phyloP scores from a whole-genome alignment of 2,797 vertebrate species.

The Sebastes trivittatus region DNA sequence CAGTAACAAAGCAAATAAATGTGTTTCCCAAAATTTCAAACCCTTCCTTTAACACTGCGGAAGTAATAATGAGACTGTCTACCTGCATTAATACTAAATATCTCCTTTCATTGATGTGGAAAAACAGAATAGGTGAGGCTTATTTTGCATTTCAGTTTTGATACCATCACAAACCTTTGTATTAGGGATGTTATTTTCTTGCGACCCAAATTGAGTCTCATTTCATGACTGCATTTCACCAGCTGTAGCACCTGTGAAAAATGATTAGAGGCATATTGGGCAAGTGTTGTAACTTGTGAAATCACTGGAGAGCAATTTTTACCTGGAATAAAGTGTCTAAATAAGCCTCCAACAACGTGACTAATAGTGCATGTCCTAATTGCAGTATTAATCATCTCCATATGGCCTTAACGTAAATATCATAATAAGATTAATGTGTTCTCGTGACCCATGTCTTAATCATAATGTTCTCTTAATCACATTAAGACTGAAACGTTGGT shows the following conservation, averaged over 20 bases:
- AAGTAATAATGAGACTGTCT: neutral
- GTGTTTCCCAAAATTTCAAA: neutral
- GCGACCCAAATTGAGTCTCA: neutral
- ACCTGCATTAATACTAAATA: neutral
- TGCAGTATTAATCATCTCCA: conserved; percentile 33
- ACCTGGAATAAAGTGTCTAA: conserved; percentile 24
- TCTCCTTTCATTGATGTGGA: neutral
- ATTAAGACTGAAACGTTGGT: conserved; percentile 24
- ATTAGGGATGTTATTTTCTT: neutral
- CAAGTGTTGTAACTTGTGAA: neutral
- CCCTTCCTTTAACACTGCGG: neutral
- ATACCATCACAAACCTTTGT: neutral
- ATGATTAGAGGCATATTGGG: neutral
- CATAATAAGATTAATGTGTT: conserved; percentile 41
- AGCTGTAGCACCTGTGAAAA: neutral
- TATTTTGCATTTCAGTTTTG: neutral
- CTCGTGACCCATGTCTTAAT: conserved; percentile 37
- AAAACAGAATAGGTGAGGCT: neutral
- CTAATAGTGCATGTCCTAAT: conserved; percentile 14
- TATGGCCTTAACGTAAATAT: conserved; percentile 40
- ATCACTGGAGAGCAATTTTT: conserved; percentile 1
- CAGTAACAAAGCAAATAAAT: neutral
- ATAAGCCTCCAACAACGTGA: conserved; percentile 18
- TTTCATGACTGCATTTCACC: neutral
- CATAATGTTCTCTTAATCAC: conserved; percentile 39